These are phyloP conservation scores for Drosophila colorata DNA, from an alignment of 2,888 invertebrate genomes.

Conservation along the genomic window DNA sequence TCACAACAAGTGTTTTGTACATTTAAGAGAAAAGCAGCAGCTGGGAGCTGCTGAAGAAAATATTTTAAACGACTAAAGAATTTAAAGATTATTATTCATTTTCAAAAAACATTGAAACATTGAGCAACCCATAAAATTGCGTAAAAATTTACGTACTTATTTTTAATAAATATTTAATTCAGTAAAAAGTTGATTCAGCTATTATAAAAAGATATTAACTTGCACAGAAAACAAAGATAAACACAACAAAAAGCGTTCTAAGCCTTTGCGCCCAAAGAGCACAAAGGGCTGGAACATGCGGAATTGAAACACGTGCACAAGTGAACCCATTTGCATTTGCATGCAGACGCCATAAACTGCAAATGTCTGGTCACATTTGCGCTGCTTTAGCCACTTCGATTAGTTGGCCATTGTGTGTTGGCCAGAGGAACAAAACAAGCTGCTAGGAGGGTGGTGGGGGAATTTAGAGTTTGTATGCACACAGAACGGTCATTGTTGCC, in stretches of 20 bases:
- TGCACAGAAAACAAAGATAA: too few species aligned
- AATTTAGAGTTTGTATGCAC: neutral
- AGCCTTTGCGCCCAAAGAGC: neutral
- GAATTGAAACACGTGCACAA: slow-evolving; percentile 23
- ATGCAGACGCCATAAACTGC: slow-evolving; percentile 76
- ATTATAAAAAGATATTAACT: too few species aligned
- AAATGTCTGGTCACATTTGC: slow-evolving; percentile 50
- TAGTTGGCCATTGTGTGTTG: slow-evolving; percentile 60
- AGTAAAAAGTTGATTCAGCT: too few species aligned
- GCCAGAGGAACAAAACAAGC: slow-evolving; percentile 11
- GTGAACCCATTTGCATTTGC: slow-evolving; percentile 72
- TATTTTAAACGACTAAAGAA: too few species aligned
- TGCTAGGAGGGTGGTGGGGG: slow-evolving; percentile 1
- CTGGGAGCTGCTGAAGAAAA: neutral
- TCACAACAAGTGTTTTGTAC: slow-evolving; percentile 49
- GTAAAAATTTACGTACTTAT: too few species aligned
- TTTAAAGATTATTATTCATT: too few species aligned
- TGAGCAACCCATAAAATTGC: too few species aligned
- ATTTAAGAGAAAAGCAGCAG: slow-evolving; percentile 37
- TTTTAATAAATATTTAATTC: too few species aligned
- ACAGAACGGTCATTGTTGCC: slow-evolving; percentile 65
- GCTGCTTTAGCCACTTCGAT: slow-evolving; percentile 58
- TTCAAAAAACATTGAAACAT: too few species aligned
- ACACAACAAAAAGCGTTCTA: too few species aligned
- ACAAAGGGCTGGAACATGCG: slow-evolving; percentile 10